Conservation (phyloP, 2,797 vertebrate genomes). For the Melanogrammus aeglefinus region DNA sequence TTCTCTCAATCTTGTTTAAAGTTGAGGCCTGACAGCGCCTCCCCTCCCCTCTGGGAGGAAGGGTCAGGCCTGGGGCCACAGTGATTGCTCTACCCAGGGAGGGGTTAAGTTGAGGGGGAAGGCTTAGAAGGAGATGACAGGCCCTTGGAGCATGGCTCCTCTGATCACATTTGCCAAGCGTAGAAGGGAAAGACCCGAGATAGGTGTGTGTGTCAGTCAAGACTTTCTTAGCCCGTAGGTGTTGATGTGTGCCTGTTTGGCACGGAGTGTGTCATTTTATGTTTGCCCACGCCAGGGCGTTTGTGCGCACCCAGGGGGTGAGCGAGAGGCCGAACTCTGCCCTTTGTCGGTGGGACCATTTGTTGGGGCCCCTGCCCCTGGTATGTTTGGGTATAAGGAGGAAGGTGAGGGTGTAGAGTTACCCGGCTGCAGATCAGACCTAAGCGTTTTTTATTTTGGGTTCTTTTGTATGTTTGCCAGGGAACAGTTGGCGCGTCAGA, state of each 20-base stretch:
- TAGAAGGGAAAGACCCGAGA: slow-evolving; percentile 47
- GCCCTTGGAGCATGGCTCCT: slow-evolving; percentile 54
- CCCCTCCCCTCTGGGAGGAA: slow-evolving; percentile 8
- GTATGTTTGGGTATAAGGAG: slow-evolving; percentile 75
- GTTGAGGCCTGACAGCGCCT: slow-evolving; percentile 42
- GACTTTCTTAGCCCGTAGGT: slow-evolving; percentile 17
- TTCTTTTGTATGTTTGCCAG: slow-evolving; percentile 77
- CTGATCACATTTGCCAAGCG: slow-evolving; percentile 60
- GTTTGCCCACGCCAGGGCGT: neutral
- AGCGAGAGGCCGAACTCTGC: slow-evolving; percentile 78
- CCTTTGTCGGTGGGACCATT: slow-evolving; percentile 77
- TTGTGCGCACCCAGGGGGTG: slow-evolving; percentile 16
- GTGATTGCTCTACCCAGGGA: slow-evolving; percentile 41
- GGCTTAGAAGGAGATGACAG: slow-evolving; percentile 50
- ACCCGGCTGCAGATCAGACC: slow-evolving; percentile 66
- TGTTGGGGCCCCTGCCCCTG: slow-evolving; percentile 74
- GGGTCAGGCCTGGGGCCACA: slow-evolving; percentile 37
- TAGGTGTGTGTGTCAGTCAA: slow-evolving; percentile 20
- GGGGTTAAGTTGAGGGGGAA: slow-evolving; percentile 35
- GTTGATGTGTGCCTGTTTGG: slow-evolving; percentile 12
- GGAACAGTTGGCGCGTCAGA: slow-evolving; percentile 56
- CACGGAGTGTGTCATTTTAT: neutral
- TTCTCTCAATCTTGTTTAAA: slow-evolving; percentile 66
- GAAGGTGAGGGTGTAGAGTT: slow-evolving; percentile 78
- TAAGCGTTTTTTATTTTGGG: slow-evolving; percentile 72